Evolutionary conservation across 1,140 invertebrate species (phyloP), one percentile per base, ranked within the genome.

Genomic region (Macrobrachium rosenbergii): DNA sequence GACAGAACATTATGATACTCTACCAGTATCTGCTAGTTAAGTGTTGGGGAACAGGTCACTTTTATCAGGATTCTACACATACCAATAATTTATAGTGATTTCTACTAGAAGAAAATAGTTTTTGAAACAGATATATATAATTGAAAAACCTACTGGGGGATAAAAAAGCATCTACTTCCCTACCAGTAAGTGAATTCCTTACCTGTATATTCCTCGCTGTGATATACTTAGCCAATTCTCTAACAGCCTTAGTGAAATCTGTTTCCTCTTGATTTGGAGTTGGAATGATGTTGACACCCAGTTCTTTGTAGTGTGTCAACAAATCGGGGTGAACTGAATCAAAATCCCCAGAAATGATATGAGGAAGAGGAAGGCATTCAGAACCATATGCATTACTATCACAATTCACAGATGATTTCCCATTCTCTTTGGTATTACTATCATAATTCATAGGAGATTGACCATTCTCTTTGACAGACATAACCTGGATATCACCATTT

Each of bases 211-310:
- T 73, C 28, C 43, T 69, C 11, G 75, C 78, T 45, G 62, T 43
- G 23, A 82, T 8, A 63, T 75, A 63, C 21, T 63, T 52, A 0
- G 8, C 78, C 58, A 81, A 23, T n/a, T 73, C 67, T 64, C 59
- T 43, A 19, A 87, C 17, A 7, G 78, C 78, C 69, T 87, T 87
- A 5, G 85, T 87, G 69, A 87, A 87, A 37, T 87, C 85, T 10
- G 85, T 87, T 64, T 87, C 85, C 62, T 87, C 78, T 19, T 87
- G 85, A 28, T 81, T 58, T 19, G 85, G 85, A 0, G 85, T 87
- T 28, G 78, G 59, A 21, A 87, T 59, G 45, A 87, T 76, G 21
- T 11, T 73, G 52, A 87, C 85, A 23, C 64, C 77, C 23, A 63
- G 23, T 23, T 21, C 43, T 12, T 60, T 23, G 52, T 81, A 87